Conservation (phyloP, 2,888 invertebrate genomes). For the Euzetes globulus region DNA sequence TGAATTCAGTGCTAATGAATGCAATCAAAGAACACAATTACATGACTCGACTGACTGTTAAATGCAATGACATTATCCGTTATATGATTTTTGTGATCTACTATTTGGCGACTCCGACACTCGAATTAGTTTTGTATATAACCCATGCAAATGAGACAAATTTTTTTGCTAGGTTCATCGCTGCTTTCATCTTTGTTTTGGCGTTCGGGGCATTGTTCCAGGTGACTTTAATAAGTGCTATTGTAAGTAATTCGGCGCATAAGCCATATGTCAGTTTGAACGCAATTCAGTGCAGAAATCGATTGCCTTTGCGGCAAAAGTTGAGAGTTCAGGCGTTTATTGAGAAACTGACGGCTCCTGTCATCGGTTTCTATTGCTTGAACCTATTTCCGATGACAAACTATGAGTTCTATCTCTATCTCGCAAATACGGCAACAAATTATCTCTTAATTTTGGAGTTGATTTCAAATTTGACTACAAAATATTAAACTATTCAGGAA, state of each 20-base stretch:
- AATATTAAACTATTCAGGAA: too few relatives aligned
- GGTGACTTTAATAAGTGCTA: background rate
- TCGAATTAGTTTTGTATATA: background rate
- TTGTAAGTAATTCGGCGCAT: background rate
- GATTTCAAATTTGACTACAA: too few relatives aligned
- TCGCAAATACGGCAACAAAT: too few relatives aligned
- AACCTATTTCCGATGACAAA: background rate
- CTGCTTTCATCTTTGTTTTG: background rate
- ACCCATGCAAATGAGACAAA: background rate
- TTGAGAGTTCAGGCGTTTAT: background rate
- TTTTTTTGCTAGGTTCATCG: background rate
- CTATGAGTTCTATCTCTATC: background rate
- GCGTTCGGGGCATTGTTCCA: background rate
- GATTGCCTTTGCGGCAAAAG: background rate
- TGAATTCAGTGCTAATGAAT: too few relatives aligned
- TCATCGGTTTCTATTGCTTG: conserved; percentile 1
- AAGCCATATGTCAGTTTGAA: background rate
- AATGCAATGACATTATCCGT: background rate
- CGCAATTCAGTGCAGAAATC: background rate
- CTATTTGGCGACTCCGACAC: background rate
- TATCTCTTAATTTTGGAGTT: background rate
- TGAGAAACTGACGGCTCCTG: background rate
- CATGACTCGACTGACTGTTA: background rate
- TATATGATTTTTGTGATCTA: background rate
- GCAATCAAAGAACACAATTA: background rate